phyloP scores from a whole-genome alignment of 2,888 invertebrate genomes.

The Muscina levida region DNA sequence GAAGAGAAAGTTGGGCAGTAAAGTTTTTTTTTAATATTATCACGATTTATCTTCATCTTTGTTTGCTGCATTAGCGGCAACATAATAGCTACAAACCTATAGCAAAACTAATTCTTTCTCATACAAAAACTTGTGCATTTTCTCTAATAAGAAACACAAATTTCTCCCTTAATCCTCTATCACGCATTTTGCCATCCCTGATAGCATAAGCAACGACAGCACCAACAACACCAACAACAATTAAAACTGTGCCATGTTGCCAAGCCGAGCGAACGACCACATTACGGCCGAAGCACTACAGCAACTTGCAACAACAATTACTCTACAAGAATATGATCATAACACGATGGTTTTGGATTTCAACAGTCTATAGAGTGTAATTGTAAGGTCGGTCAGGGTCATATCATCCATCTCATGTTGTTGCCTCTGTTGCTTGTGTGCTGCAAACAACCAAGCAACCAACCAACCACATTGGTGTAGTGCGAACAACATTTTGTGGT shows the following conservation, averaged over 20 bases:
- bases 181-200: no score
- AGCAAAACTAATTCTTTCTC: no score
- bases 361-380: conserved; percentile 15
- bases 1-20: no score
- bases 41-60: no score
- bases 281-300: background rate
- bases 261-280: conserved; percentile 28
- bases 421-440: conserved; percentile 31
- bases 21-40: no score
- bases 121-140: no score
- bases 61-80: no score
- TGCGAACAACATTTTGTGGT: background rate
- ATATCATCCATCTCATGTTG: conserved; percentile 49
- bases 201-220: conserved; percentile 6
- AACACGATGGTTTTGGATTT: conserved; percentile 19
- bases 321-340: conserved; percentile 7
- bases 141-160: no score
- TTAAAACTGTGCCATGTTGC: conserved; percentile 10
- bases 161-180: no score
- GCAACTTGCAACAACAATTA: background rate
- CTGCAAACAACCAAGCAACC: conserved; percentile 25
- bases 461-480: background rate
- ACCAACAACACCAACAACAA: conserved; percentile 38
- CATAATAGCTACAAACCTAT: no score
- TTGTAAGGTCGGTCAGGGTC: conserved; percentile 63